Conservation (phyloP, 2,888 invertebrate species). For the Panopea generosa region DNA sequence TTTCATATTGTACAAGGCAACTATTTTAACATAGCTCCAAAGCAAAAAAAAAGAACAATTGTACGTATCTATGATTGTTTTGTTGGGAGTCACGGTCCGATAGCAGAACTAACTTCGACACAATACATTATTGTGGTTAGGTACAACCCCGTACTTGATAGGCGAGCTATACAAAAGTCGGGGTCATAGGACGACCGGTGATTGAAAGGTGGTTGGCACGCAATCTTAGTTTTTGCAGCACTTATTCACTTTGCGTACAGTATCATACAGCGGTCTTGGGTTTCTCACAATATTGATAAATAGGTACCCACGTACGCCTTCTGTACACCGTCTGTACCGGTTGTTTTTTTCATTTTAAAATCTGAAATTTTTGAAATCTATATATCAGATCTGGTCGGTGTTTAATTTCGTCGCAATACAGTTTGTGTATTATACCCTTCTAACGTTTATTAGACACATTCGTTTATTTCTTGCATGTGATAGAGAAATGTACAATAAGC, state of each 20-base stretch:
- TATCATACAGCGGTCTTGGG: background rate
- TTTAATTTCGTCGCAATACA: background rate
- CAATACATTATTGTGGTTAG: constrained; percentile 63
- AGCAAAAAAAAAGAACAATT: constrained; percentile 4
- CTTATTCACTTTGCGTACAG: constrained; percentile 42
- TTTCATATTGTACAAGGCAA: too few species aligned
- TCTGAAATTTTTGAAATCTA: background rate
- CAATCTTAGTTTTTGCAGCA: constrained; percentile 35
- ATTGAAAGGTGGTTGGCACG: constrained; percentile 59
- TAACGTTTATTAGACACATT: too few species aligned
- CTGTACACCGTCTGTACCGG: background rate
- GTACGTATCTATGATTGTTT: background rate
- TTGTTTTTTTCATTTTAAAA: background rate
- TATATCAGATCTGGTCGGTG: background rate
- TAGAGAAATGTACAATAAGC: too few species aligned
- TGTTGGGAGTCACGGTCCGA: constrained; percentile 42
- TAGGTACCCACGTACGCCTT: background rate
- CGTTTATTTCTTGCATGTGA: too few species aligned
- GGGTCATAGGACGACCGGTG: constrained; percentile 48
- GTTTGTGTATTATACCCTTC: background rate
- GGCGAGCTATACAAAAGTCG: constrained; percentile 46
- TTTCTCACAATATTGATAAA: constrained; percentile 27
- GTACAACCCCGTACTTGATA: constrained; percentile 64
- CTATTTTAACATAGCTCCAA: too few species aligned
- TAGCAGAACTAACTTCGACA: constrained; percentile 60